These are phyloP conservation scores for Strix aluco DNA, from an alignment of 2,113 vertebrate genomes.

Conservation along the genomic window DNA sequence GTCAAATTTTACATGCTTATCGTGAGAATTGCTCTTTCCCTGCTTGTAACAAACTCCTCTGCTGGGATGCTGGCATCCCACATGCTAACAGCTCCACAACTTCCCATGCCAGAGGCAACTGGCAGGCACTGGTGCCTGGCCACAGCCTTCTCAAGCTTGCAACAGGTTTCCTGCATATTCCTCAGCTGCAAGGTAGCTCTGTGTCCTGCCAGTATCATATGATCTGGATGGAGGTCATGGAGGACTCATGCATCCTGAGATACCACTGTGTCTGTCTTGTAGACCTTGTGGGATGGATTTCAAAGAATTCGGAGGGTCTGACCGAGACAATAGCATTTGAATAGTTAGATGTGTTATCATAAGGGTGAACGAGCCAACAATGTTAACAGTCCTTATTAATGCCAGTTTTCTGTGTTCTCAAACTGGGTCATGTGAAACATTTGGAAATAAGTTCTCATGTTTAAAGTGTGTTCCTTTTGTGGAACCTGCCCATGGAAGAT, in stretches of 20 bases:
- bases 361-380: not conserved
- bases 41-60: not conserved
- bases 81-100: not conserved
- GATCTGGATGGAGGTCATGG: not conserved
- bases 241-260: not conserved
- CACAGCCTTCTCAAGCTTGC: not conserved
- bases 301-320: not conserved
- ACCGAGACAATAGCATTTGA: not conserved
- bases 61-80: not conserved
- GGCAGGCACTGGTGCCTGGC: not conserved
- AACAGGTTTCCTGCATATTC: not conserved
- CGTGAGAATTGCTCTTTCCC: not conserved
- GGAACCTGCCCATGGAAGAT: not conserved
- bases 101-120: not conserved
- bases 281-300: not conserved
- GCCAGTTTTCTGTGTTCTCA: not conserved
- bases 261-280: not conserved
- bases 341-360: not conserved
- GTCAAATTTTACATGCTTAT: not conserved
- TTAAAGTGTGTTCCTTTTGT: not conserved
- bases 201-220: not conserved
- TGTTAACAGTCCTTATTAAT: not conserved
- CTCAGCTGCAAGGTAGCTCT: not conserved
- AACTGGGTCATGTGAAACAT: not conserved
- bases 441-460: not conserved